Percentiles rank a stretch among this genome's conserved stretches.
These are phyloP conservation scores for Coremacera marginata DNA, from an alignment of 2,888 invertebrate genomes.

Conservation along the genomic window DNA sequence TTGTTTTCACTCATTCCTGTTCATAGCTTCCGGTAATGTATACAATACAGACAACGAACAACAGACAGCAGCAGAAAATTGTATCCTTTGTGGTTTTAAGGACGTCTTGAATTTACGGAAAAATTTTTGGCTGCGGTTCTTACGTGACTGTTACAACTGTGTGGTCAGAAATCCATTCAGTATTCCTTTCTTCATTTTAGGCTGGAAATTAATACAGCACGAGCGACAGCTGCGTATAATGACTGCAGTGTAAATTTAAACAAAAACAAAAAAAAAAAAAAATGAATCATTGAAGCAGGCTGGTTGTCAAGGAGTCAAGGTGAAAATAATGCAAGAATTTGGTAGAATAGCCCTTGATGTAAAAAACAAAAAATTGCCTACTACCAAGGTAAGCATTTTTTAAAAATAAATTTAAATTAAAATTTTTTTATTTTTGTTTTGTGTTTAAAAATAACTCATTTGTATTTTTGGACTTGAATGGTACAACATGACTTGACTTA, in stretches of 20 bases:
- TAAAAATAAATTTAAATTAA: neutral
- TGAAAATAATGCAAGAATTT: neutral
- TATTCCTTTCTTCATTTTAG: neutral
- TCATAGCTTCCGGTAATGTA: constrained; percentile 24
- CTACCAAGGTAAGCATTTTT: neutral
- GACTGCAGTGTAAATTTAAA: neutral
- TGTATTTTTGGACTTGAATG: no score
- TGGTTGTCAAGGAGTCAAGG: neutral
- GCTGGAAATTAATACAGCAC: constrained; percentile 13
- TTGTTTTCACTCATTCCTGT: neutral
- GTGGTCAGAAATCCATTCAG: neutral
- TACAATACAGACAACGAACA: neutral
- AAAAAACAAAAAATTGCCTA: neutral
- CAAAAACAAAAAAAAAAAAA: neutral
- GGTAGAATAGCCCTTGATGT: neutral
- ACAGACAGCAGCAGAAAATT: neutral
- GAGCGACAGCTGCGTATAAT: neutral
- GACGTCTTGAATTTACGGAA: neutral
- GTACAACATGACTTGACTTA: constrained; percentile 9
- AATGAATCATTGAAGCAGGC: no score
- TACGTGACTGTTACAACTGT: neutral
- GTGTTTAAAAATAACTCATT: no score
- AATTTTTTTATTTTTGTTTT: neutral
- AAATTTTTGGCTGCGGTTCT: neutral
- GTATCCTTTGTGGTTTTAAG: constrained; percentile 8